These are phyloP conservation scores for Oligia latruncula DNA, from an alignment of 2,888 invertebrate genomes.

Conservation along the genomic window DNA sequence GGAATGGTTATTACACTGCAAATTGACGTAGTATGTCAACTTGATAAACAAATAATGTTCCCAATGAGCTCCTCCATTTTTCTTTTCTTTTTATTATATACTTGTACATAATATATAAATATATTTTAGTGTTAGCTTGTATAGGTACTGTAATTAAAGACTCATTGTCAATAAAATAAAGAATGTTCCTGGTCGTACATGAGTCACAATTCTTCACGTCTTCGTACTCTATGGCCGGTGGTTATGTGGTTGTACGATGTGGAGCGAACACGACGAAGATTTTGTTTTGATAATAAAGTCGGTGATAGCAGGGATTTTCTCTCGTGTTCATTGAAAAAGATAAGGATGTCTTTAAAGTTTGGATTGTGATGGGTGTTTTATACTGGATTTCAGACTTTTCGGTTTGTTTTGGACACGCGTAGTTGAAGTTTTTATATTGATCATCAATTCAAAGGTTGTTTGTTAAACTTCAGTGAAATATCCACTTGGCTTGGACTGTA, in stretches of 20 bases:
- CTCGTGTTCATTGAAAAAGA: constrained; percentile 30
- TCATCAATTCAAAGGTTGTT: neutral
- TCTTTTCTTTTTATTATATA: neutral
- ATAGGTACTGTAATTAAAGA: no score
- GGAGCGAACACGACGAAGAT: constrained; percentile 37
- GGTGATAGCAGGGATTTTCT: constrained; percentile 13
- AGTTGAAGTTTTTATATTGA: neutral
- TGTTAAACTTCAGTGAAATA: neutral
- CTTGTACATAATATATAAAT: neutral
- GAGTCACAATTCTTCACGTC: neutral
- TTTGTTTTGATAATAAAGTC: constrained; percentile 54
- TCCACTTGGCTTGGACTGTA: neutral
- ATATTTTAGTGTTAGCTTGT: neutral
- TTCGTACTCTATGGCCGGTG: constrained; percentile 35
- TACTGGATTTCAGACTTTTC: neutral
- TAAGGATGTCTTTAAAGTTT: constrained; percentile 12
- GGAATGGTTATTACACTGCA: no score
- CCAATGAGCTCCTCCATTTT: no score
- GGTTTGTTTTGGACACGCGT: neutral
- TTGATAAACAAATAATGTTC: neutral
- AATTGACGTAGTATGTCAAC: neutral
- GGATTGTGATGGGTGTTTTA: neutral
- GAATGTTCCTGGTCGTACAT: neutral
- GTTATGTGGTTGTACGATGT: constrained; percentile 32
- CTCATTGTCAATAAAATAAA: no score